These are phyloP conservation scores for Rhagophthalmus giganteus DNA, from an alignment of 2,888 invertebrate species.

Conservation along the genomic window DNA sequence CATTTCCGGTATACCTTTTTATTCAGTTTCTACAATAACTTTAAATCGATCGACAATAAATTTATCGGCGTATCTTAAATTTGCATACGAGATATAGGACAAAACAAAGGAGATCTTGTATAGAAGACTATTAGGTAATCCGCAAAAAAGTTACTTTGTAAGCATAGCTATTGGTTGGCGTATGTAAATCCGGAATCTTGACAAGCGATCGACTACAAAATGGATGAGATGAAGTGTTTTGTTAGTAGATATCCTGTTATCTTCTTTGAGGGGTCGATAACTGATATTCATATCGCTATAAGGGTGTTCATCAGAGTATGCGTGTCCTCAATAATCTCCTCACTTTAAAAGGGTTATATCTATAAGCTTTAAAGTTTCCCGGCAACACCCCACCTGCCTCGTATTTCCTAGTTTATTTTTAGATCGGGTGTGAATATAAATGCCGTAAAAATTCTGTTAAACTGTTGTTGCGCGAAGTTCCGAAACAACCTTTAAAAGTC, in stretches of 20 bases:
- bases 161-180: conserved; percentile 28
- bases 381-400: too few relatives aligned
- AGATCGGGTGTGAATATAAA: too few relatives aligned
- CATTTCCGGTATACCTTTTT: not conserved
- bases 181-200: conserved; percentile 36
- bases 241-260: conserved; percentile 40
- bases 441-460: too few relatives aligned
- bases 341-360: conserved; percentile 11
- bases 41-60: conserved; percentile 1
- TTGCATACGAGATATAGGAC: conserved; percentile 10
- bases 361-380: too few relatives aligned
- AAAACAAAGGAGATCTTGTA: conserved; percentile 6
- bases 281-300: conserved; percentile 36
- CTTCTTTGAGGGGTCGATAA: conserved; percentile 39
- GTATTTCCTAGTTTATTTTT: too few relatives aligned
- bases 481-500: too few relatives aligned
- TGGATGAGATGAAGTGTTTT: conserved; percentile 42
- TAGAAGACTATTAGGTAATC: conserved; percentile 13
- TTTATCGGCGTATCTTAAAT: conserved; percentile 8
- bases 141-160: conserved; percentile 19
- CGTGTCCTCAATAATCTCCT: conserved; percentile 29
- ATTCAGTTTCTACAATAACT: conserved; percentile 1
- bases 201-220: conserved; percentile 39
- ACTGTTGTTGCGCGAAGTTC: too few relatives aligned
- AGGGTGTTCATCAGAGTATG: conserved; percentile 25